Conservation (phyloP, 2,797 vertebrate species). For the Pipistrellus pygmaeus region DNA sequence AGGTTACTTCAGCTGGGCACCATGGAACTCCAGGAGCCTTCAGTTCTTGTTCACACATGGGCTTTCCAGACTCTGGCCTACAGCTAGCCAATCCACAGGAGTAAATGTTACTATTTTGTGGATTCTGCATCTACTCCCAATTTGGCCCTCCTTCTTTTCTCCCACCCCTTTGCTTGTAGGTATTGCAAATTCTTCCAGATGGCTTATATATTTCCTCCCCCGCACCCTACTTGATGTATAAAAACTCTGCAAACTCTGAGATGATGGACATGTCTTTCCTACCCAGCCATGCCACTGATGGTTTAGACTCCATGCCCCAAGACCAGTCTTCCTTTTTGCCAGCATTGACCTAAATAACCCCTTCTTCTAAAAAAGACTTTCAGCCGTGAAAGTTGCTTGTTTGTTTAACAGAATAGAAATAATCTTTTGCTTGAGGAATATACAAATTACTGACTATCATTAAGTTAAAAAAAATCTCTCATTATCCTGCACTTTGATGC, state of each 20-base stretch:
- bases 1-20: neutral
- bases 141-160: neutral
- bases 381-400: neutral
- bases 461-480: neutral
- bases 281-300: neutral
- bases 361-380: neutral
- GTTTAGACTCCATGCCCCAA: neutral
- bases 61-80: neutral
- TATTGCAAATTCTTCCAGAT: neutral
- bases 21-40: neutral
- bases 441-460: neutral
- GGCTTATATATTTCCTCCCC: neutral
- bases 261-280: neutral
- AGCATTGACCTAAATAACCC: neutral
- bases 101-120: neutral
- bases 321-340: neutral
- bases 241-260: neutral
- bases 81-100: neutral
- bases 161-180: neutral
- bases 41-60: neutral
- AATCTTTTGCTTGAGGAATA: neutral
- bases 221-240: neutral
- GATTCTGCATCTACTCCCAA: neutral
- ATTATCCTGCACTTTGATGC: neutral
- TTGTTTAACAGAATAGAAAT: neutral